Percentiles rank a stretch among this genome's conserved stretches.
Evolutionary conservation across 2,797 vertebrate species (phyloP).

Genomic region (Neosilurus mollespiculum): DNA sequence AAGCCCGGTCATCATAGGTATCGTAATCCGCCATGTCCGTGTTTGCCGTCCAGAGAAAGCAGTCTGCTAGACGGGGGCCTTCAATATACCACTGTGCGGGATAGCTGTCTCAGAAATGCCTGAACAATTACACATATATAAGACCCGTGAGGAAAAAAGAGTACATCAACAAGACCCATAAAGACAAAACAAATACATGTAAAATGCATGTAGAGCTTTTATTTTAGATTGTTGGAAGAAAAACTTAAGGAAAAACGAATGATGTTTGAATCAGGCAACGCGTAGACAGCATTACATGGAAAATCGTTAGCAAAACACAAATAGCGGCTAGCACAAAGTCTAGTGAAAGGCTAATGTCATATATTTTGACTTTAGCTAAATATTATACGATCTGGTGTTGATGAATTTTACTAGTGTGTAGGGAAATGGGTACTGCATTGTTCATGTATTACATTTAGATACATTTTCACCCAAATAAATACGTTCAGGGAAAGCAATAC

Average conservation of each 20-base stretch:
- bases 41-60: conserved; percentile 81
- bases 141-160: neutral
- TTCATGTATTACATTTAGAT: neutral
- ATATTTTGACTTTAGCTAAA: neutral
- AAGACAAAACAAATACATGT: neutral
- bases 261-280: conserved; percentile 17
- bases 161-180: neutral
- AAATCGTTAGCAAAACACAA: conserved; percentile 2
- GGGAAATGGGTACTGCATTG: neutral
- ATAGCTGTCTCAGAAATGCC: conserved; percentile 56
- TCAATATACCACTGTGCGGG: conserved; percentile 59
- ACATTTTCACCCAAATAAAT: neutral
- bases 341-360: neutral
- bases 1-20: conserved; percentile 90
- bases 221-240: neutral
- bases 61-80: conserved; percentile 79
- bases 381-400: neutral
- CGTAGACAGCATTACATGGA: neutral
- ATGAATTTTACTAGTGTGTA: neutral
- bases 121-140: conserved; percentile 1
- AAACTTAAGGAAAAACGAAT: neutral
- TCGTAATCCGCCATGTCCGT: conserved; percentile 96
- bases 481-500: neutral
- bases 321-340: conserved; percentile 12
- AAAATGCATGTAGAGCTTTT: fast-evolving